Evolutionary conservation across 2,113 vertebrate genomes (phyloP).

Genomic region (Crotalus helleri): DNA sequence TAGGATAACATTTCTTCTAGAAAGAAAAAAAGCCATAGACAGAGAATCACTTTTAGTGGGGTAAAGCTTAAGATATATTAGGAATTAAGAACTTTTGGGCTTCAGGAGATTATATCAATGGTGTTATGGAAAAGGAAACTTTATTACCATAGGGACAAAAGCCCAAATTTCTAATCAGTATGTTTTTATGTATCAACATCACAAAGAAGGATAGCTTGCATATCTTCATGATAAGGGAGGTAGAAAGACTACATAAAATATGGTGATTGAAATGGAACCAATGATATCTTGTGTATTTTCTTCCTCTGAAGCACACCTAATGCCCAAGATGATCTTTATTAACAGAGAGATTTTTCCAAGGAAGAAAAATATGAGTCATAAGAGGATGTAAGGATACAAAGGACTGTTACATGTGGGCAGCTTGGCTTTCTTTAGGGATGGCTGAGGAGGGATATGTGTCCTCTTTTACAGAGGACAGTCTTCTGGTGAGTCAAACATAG

Average conservation of each 20-base stretch:
- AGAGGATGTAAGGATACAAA: background rate
- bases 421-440: background rate
- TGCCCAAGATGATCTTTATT: background rate
- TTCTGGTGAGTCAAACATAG: background rate
- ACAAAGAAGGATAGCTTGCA: background rate
- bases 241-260: background rate
- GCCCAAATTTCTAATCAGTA: background rate
- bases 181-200: background rate
- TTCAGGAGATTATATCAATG: background rate
- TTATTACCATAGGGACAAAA: background rate
- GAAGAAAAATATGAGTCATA: background rate
- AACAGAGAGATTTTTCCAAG: background rate
- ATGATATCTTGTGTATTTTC: background rate
- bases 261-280: background rate
- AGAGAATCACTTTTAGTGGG: background rate
- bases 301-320: background rate
- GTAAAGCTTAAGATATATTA: background rate
- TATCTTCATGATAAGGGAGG: background rate
- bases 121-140: background rate
- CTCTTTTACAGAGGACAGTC: background rate
- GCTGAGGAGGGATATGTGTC: background rate
- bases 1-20: background rate
- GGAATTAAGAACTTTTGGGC: conserved; percentile 5
- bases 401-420: background rate
- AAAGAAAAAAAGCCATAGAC: background rate